phyloP scores from a whole-genome alignment of 2,797 vertebrate genomes.

The Sebastes aleutianus region DNA sequence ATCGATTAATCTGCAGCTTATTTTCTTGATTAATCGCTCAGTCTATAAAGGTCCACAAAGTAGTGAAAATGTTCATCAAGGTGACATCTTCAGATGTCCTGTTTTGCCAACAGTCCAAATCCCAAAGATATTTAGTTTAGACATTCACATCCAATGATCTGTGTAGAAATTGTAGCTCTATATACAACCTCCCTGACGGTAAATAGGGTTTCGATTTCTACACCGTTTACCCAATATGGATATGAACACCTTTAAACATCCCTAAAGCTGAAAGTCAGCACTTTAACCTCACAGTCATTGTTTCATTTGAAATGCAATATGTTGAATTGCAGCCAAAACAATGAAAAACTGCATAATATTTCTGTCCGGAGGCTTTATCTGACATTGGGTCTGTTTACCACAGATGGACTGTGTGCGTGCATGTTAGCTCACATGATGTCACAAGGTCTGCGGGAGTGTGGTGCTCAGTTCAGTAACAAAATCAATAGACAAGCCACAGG shows the following conservation, averaged over 20 bases:
- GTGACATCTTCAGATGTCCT: neutral
- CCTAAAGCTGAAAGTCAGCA: conserved; percentile 19
- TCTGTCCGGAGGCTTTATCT: conserved; percentile 16
- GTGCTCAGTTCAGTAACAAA: conserved; percentile 11
- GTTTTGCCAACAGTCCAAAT: neutral
- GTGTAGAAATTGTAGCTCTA: neutral
- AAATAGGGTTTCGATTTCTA: neutral
- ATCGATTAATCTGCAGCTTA: no score
- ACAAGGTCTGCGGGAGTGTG: conserved; percentile 22
- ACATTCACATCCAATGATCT: neutral
- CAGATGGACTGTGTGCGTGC: conserved; percentile 4
- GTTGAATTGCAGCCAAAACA: conserved; percentile 12
- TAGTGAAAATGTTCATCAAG: neutral
- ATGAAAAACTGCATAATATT: conserved; percentile 10
- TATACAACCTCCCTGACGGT: neutral
- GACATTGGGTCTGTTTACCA: conserved; percentile 28
- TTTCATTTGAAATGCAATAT: conserved; percentile 14
- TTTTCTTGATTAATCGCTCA: neutral
- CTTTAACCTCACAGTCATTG: neutral
- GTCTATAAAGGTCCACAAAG: neutral
- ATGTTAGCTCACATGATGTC: conserved; percentile 43
- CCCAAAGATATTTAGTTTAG: neutral
- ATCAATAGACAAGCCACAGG: conserved; percentile 32
- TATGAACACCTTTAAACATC: no score
- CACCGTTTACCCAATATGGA: no score